Percentiles rank a stretch among this genome's conserved stretches.
These are phyloP conservation scores for Noctilio leporinus DNA, from an alignment of 2,113 vertebrate genomes.

Conservation along the genomic window DNA sequence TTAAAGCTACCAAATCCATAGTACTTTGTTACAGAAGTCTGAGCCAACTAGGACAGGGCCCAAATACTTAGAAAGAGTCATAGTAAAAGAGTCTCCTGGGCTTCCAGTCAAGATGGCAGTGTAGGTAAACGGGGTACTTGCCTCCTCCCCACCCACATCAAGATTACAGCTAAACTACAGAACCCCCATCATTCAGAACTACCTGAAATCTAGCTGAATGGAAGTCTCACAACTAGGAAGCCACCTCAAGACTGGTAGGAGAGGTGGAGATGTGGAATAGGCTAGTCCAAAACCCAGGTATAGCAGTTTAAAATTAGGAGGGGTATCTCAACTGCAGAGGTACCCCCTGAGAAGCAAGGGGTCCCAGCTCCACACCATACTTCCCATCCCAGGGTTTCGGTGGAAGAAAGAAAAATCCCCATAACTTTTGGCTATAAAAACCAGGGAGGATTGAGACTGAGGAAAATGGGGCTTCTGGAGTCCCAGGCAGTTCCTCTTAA, in stretches of 20 bases:
- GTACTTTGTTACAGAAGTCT: background rate
- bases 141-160: background rate
- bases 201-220: background rate
- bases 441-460: background rate
- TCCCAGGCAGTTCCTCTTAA: background rate
- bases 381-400: background rate
- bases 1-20: background rate
- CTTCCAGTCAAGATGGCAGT: background rate
- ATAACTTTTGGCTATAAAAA: background rate
- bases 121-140: background rate
- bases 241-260: background rate
- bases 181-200: background rate
- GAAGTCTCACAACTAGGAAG: background rate
- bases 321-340: background rate
- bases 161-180: too few relatives aligned
- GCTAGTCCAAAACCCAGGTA: background rate
- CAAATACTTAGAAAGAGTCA: background rate
- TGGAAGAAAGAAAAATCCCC: background rate
- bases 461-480: background rate
- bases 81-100: background rate
- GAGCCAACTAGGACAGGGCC: background rate
- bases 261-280: background rate
- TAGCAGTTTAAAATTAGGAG: background rate
- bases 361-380: background rate
- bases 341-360: too few relatives aligned